Conservation (phyloP, 1,140 invertebrate genomes). For the Drosophila kohkoa region DNA sequence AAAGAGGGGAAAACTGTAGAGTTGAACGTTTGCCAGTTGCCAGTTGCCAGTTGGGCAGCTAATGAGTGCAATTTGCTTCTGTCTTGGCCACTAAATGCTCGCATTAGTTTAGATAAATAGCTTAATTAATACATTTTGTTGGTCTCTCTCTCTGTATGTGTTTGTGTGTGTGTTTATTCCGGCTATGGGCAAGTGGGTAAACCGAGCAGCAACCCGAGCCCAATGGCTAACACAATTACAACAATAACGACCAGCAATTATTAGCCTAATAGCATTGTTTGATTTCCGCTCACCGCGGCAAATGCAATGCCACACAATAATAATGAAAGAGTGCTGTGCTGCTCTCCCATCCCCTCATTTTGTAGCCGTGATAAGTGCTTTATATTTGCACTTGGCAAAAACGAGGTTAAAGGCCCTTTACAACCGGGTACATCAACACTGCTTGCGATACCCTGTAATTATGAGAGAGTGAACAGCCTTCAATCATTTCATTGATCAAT, state of each 20-base stretch:
- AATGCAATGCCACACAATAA: not conserved
- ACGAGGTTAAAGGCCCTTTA: not conserved
- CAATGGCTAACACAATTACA: conserved; percentile 64
- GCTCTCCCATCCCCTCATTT: not conserved
- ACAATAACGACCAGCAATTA: conserved; percentile 79
- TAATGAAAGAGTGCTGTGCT: conserved; percentile 12
- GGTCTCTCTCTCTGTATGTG: too few relatives aligned
- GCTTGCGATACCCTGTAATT: not conserved
- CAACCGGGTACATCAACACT: not conserved
- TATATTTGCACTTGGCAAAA: conserved; percentile 42
- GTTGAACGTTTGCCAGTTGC: not conserved
- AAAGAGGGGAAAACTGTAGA: conserved; percentile 4
- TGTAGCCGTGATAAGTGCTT: conserved; percentile 39
- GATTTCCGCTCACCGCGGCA: conserved; percentile 59
- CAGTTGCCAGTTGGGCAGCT: conserved; percentile 37
- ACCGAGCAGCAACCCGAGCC: not conserved
- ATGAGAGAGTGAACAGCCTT: too few relatives aligned
- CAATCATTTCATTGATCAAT: not conserved
- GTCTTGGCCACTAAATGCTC: conserved; percentile 82
- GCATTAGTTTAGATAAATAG: conserved; percentile 84
- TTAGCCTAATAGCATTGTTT: conserved; percentile 80
- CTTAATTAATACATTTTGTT: conserved; percentile 80
- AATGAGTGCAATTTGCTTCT: conserved; percentile 83
- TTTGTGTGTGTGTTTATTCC: too few relatives aligned
- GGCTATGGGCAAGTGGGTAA: too few relatives aligned